phyloP scores from a whole-genome alignment of 2,113 vertebrate genomes.

The Alexandromys fortis region DNA sequence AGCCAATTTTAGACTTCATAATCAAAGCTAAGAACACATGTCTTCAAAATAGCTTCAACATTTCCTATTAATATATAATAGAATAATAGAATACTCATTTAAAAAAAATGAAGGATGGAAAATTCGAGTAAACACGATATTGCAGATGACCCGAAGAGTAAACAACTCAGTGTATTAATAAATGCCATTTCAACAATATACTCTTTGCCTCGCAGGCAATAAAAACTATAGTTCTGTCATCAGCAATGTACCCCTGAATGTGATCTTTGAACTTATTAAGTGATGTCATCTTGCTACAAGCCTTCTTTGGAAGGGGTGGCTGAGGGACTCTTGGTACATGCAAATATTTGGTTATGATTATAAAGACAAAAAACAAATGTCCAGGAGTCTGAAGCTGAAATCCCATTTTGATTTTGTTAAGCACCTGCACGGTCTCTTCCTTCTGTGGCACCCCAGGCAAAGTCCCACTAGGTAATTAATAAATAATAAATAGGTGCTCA shows the following conservation, averaged over 20 bases:
- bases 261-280: background rate
- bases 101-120: constrained; percentile 58
- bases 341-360: constrained; percentile 54
- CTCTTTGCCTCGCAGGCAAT: constrained; percentile 30
- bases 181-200: constrained; percentile 47
- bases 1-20: constrained; percentile 63
- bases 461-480: constrained; percentile 66
- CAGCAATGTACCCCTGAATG: constrained; percentile 28
- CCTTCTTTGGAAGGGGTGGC: constrained; percentile 19
- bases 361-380: constrained; percentile 41
- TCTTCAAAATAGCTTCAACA: constrained; percentile 69
- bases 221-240: constrained; percentile 38
- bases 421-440: constrained; percentile 57
- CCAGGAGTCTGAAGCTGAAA: constrained; percentile 48
- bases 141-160: constrained; percentile 60
- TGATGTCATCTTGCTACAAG: constrained; percentile 35
- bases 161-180: constrained; percentile 53
- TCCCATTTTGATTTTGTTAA: constrained; percentile 35
- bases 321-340: constrained; percentile 49
- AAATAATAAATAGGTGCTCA: constrained; percentile 46
- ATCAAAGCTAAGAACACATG: constrained; percentile 67
- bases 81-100: constrained; percentile 63
- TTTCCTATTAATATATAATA: constrained; percentile 65
- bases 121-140: constrained; percentile 64
- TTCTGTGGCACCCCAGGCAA: constrained; percentile 77